Base-by-base conservation (phyloP, 64 coral and sea anemone species). In the Montipora cactus region DNA sequence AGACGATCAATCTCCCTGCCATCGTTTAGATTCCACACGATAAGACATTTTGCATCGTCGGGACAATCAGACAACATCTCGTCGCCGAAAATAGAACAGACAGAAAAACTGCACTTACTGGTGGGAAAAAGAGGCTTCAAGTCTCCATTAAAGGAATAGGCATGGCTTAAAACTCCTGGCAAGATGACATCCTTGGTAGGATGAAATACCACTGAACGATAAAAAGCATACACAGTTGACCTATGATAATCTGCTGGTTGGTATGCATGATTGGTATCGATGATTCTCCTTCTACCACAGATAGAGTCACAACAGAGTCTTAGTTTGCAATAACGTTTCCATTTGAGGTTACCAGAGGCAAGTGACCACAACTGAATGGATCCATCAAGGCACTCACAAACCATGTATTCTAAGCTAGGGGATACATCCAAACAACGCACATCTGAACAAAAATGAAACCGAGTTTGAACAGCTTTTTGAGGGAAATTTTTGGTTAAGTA, bases 401-500 rank as follows among this genome's bases (percentile, higher is more conserved):
- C 82, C 47, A 86, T 50, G 66, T 86, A 86, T 62, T 86, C 82
- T 21, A 8, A 50, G 64, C n/a, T 18, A 10, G 82, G 62, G 8
- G 82, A 86, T 12, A 86, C 82, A 50, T 86, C 82, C 1, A 86
- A 86, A 86, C 82, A 86, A 72, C 14, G 64, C 19, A 72, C 82
- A 51, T 10, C 1, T 1, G 82, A 48, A 13, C 64, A 71, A 23
- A 16, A 72, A 70, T 50, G 5, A 72, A 86, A 86, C 18, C 8
- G 13, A 12, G 66, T 68, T 50, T 71, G 66, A 86, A 86, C 62
- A 15, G 46, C 19, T 71, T 44, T 64, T 67, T 71, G 64, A 0
- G 49, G 45, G 0, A 10, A 20, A 2, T 86, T 20, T 46, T 86
- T 71, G 44, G 48, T 5, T 9, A 86, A 7, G 19, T 48, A 86